phyloP scores from a whole-genome alignment of 2,888 invertebrate species.

The Dendrolimus houi region DNA sequence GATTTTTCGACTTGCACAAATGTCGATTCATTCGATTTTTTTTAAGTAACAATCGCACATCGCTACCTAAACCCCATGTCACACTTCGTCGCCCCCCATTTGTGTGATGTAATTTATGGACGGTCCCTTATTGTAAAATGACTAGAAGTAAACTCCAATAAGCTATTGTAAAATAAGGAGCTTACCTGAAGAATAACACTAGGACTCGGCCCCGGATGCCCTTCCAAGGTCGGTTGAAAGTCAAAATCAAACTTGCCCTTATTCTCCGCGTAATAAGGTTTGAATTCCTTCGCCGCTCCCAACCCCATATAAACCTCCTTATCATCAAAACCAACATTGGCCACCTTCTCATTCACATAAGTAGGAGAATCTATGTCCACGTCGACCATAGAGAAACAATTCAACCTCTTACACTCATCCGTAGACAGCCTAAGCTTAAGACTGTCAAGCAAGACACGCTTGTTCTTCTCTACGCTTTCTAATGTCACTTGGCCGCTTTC shows the following conservation, averaged over 20 bases:
- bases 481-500: constrained; percentile 42
- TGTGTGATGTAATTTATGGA: too few relatives aligned
- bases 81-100: too few relatives aligned
- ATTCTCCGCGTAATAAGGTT: constrained; percentile 45
- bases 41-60: too few relatives aligned
- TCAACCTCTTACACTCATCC: constrained; percentile 42
- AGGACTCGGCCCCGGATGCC: constrained; percentile 95
- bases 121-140: too few relatives aligned
- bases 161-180: constrained; percentile 1
- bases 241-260: constrained; percentile 85
- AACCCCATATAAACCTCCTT: constrained; percentile 42
- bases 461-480: constrained; percentile 55
- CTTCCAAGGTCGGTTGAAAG: constrained; percentile 85
- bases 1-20: too few relatives aligned
- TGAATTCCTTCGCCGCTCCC: constrained; percentile 26
- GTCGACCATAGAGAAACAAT: constrained; percentile 68
- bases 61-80: too few relatives aligned
- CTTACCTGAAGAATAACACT: constrained; percentile 90
- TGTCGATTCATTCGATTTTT: too few relatives aligned
- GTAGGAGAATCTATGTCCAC: constrained; percentile 48
- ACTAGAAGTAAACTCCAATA: too few relatives aligned
- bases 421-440: constrained; percentile 30
- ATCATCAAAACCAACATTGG: constrained; percentile 52
- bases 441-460: constrained; percentile 37
- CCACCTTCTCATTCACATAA: constrained; percentile 49